Evolutionary conservation across 2,113 vertebrate species (phyloP), one percentile per base, ranked within the genome.

Genomic region (Laticauda colubrina): DNA sequence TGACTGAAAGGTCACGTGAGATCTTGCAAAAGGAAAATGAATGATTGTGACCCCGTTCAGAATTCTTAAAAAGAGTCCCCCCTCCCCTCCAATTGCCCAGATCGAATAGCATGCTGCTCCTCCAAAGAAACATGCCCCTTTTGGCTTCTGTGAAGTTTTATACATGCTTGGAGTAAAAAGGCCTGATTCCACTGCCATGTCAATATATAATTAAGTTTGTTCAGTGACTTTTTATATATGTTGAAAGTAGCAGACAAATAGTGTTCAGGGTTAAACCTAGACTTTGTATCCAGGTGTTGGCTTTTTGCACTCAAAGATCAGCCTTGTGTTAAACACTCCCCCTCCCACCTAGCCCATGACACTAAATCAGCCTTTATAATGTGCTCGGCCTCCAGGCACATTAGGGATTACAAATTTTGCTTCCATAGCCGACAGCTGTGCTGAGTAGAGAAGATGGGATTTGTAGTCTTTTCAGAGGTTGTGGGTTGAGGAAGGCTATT

Each of bases 121-220:
- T 34, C 34, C 91, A 91, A 29, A 90, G 23, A 85, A 89, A 81
- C 64, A 34, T 69, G 91, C 57, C 90, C 0, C 0, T 54, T 90
- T 59, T 75, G 89, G 88, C 0, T 0, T 93, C 90, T 29, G 15
- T 87, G 93, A 45, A 86, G 53, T 81, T 34, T 69, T 23, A 3
- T 24, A 85, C 59, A 59, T 45, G 86, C 29, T 51, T 89, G 61
- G 34, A 23, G 12, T 81, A 92, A 85, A 85, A 43, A 89, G 92
- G 93, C 56, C 94, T 85, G 94, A 85, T 92, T 14, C 39, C 93
- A 93, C 90, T 86, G 10, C 9, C 90, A 69, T 93, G 89, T 18
- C 94, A 51, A 90, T 61, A 7, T 89, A 26, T 29, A 48, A 64
- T 90, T 92, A 91, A 57, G 43, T 29, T 21, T 90, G 64, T 88